These are phyloP conservation scores for Gandaritis pyraliata DNA, from an alignment of 2,888 invertebrate genomes.

Conservation along the genomic window DNA sequence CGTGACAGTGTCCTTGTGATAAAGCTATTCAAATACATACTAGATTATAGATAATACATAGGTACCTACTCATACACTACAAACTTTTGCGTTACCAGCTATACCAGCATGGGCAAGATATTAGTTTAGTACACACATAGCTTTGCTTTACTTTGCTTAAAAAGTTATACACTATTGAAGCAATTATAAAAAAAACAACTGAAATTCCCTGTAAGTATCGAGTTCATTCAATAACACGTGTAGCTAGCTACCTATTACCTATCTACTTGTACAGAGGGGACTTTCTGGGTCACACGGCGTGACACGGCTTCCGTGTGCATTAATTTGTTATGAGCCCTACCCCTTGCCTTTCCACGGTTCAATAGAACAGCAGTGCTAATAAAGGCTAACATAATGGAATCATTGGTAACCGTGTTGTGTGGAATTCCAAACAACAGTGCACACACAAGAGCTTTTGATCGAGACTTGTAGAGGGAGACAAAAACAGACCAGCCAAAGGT, in stretches of 20 bases:
- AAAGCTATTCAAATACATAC: too few species aligned
- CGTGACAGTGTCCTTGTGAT: not conserved
- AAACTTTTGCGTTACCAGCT: too few species aligned
- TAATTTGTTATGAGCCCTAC: conserved; percentile 39
- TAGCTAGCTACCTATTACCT: conserved; percentile 17
- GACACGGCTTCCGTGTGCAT: conserved; percentile 46
- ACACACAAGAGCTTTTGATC: not conserved
- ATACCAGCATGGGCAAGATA: too few species aligned
- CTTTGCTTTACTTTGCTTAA: too few species aligned
- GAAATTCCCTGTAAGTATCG: not conserved
- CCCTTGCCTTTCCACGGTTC: conserved; percentile 33
- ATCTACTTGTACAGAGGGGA: conserved; percentile 30
- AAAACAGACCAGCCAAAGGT: too few species aligned
- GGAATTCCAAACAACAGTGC: too few species aligned
- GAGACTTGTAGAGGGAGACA: not conserved
- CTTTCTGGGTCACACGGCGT: conserved; percentile 61
- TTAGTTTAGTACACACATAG: too few species aligned
- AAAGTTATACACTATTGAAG: not conserved
- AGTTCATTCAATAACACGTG: conserved; percentile 33
- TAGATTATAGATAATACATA: too few species aligned
- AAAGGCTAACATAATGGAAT: conserved; percentile 12
- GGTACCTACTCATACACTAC: too few species aligned
- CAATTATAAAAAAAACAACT: not conserved
- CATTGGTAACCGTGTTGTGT: too few species aligned
- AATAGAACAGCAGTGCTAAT: conserved; percentile 30